phyloP scores from a whole-genome alignment of 2,888 invertebrate species.

The Caenorhabditis parvicauda region DNA sequence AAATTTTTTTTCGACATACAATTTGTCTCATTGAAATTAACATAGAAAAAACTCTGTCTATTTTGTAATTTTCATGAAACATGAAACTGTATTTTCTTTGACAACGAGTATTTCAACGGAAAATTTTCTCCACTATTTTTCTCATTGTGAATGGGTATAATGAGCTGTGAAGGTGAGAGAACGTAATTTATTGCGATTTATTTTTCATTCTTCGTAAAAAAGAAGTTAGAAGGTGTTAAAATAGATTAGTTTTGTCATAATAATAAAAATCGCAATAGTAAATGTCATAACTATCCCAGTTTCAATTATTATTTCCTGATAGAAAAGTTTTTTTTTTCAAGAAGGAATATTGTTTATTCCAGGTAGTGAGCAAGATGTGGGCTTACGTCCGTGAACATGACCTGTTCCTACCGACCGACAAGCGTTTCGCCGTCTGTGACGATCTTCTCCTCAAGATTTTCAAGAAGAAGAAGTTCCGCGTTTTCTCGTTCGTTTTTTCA shows the following conservation, averaged over 20 bases:
- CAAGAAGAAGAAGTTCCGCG: slow-evolving; percentile 28
- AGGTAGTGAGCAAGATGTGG: slow-evolving; percentile 52
- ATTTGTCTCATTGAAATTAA: neutral
- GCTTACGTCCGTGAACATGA: slow-evolving; percentile 46
- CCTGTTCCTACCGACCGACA: slow-evolving; percentile 48
- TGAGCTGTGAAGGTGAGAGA: too few species aligned
- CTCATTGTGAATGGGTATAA: too few species aligned
- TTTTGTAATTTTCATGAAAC: too few species aligned
- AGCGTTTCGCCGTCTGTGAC: slow-evolving; percentile 28
- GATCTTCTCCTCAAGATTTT: slow-evolving; percentile 15
- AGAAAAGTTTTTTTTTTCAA: neutral
- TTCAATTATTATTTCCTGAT: neutral
- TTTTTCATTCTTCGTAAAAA: too few species aligned
- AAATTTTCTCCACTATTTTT: too few species aligned
- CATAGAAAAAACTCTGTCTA: too few species aligned
- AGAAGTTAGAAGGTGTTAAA: too few species aligned
- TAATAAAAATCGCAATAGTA: neutral
- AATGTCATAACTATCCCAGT: neutral
- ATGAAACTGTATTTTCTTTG: too few species aligned
- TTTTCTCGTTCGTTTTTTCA: slow-evolving; percentile 18
- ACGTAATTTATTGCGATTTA: too few species aligned
- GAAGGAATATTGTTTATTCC: slow-evolving; percentile 2
- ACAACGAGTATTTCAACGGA: too few species aligned
- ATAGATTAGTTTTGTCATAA: too few species aligned
- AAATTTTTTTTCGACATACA: too few species aligned